Percentiles rank a stretch among this genome's conserved stretches.
These are phyloP conservation scores for sheep (Ovis aries) DNA, from an alignment of 2,113 vertebrate species.

Conservation along the genomic window ARS-UI_Ramb_v3.0 NC_056058.1:82050501-82051000, in stretches of 20 bases:
- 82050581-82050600: background rate
- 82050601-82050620: background rate
- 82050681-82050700: background rate
- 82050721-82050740: background rate
- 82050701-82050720: background rate
- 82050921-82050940: background rate
- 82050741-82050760: background rate
- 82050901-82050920: background rate
- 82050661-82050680: background rate
- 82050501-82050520: background rate
- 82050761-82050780: background rate
- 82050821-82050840: background rate
- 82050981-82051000: background rate
- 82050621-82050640: background rate
- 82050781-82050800: background rate
- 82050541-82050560: background rate
- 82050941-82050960: background rate
- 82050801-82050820: background rate
- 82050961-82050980: rapidly evolving
- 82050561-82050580: background rate
- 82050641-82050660: background rate
- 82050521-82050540: background rate
- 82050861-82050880: background rate
- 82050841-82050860: background rate
- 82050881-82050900: background rate